Conservation (phyloP, 2,888 invertebrate species). For the Ophion costatus region DNA sequence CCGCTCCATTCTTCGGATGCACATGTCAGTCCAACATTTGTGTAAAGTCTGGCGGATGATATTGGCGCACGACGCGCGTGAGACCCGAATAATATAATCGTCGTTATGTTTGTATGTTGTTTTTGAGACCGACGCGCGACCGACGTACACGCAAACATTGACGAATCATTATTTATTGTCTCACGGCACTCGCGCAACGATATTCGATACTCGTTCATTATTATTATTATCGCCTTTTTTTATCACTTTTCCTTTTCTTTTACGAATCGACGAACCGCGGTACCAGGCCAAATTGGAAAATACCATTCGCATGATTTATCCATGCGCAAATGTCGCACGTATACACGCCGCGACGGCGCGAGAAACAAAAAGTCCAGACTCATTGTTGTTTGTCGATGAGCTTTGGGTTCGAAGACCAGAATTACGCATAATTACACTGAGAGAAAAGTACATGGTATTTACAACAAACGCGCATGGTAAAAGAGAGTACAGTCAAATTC, state of each 20-base stretch:
- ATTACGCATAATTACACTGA: too few relatives aligned
- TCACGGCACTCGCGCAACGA: conserved; percentile 40
- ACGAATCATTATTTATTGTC: conserved; percentile 62
- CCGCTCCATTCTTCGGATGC: conserved; percentile 41
- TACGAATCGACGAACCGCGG: conserved; percentile 31
- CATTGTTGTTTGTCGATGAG: neutral
- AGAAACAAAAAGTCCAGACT: conserved; percentile 15
- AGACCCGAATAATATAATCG: conserved; percentile 67
- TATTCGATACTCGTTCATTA: conserved; percentile 40
- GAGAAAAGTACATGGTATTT: too few relatives aligned
- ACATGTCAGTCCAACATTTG: conserved; percentile 69
- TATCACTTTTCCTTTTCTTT: conserved; percentile 2
- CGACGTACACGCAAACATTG: conserved; percentile 61
- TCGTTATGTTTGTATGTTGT: conserved; percentile 50
- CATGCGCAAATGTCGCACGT: conserved; percentile 14
- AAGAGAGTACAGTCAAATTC: too few relatives aligned
- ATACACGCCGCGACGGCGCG: neutral
- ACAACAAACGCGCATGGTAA: too few relatives aligned
- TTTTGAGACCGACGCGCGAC: conserved; percentile 55
- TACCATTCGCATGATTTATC: conserved; percentile 43
- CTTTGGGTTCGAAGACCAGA: too few relatives aligned
- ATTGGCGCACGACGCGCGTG: conserved; percentile 45
- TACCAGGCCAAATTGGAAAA: conserved; percentile 25
- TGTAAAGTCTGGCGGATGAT: conserved; percentile 74
- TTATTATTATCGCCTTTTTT: conserved; percentile 1